Base-by-base conservation (phyloP, 2,888 invertebrate species). In the Chloromyia formosa region DNA sequence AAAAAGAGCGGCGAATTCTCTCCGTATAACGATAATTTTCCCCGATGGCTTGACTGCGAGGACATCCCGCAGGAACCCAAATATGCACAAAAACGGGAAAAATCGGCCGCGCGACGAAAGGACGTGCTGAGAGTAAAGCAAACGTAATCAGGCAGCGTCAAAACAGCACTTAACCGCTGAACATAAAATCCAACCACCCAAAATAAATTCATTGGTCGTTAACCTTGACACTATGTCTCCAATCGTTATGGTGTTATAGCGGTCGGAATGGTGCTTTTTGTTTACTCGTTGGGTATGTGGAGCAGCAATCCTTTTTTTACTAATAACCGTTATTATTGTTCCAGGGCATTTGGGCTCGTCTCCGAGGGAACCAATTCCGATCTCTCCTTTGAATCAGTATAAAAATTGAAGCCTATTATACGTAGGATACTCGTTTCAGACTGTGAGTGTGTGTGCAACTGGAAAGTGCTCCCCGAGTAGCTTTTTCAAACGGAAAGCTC, bases 161-260 rank as follows among this genome's bases (percentile, higher is more conserved):
- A 75, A 76, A 75, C 75, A 76, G 73, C 69, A 73, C 69, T 73
- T 75, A 68, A 74, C 66, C 75, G 61, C 72, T 74, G 73, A 84
- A 83, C 84, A 84, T 84, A 83, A 84, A 84, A 84, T 83, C 83
- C 83, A 84, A 84, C 84, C 84, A 84, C 83, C 84, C 84, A 84
- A 84, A 82, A 83, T 84, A 83, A 84, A 84, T 83, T 83, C 83
- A 84, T 83, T 84, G 84, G 85, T 84, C 85, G 84, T 85, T 85
- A 85, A 85, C 85, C 85, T 85, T 85, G 85, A 85, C 85, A 84
- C 78, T 76, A 76, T 75, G 35, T 53, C 18, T 60, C 53, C 49
- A 23, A 16, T 42, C 27, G 35, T 7, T 62, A 40, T 62, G 14
- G 62, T 12, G 45, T 18, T 71, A 58, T 74, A 53, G 71, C 54